Evolutionary conservation across 2,113 vertebrate genomes (phyloP).

Genomic region (Syngnathus floridae): DNA sequence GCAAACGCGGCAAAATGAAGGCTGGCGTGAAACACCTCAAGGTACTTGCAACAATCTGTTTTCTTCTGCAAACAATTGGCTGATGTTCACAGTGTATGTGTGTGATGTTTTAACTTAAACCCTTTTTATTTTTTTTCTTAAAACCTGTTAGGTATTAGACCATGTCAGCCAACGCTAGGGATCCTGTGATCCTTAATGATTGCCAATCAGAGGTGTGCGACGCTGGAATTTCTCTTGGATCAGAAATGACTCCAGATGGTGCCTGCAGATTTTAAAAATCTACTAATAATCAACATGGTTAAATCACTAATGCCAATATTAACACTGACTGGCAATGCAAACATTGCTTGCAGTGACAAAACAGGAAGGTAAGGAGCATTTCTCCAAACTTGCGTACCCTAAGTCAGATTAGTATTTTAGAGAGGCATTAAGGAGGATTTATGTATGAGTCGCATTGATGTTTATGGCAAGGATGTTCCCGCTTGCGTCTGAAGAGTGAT

Average conservation of each 20-base stretch:
- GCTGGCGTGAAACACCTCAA: not conserved
- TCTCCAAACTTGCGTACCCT: not conserved
- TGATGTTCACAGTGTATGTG: not conserved
- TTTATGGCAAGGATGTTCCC: conserved; percentile 14
- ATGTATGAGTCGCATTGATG: conserved; percentile 1
- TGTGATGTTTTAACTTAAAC: not conserved
- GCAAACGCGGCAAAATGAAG: conserved; percentile 3
- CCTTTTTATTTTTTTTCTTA: not conserved
- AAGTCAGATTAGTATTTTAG: conserved; percentile 1
- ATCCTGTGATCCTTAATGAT: no score
- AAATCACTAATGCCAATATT: not conserved
- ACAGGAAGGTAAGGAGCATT: not conserved
- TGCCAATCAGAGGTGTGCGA: not conserved
- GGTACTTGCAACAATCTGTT: not conserved
- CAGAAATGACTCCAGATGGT: not conserved
- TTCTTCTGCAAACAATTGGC: not conserved
- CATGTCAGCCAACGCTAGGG: not conserved
- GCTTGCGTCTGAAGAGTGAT: conserved; percentile 10
- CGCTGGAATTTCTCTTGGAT: not conserved
- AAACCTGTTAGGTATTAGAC: not conserved
- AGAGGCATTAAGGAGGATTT: conserved; percentile 8
- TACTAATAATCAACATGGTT: not conserved
- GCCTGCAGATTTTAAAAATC: not conserved
- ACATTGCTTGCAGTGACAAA: not conserved
- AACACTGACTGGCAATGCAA: not conserved